Percentiles rank a stretch among this genome's conserved stretches.
Conservation (phyloP, 2,113 vertebrate genomes). For the Gallinago undulata region DNA sequence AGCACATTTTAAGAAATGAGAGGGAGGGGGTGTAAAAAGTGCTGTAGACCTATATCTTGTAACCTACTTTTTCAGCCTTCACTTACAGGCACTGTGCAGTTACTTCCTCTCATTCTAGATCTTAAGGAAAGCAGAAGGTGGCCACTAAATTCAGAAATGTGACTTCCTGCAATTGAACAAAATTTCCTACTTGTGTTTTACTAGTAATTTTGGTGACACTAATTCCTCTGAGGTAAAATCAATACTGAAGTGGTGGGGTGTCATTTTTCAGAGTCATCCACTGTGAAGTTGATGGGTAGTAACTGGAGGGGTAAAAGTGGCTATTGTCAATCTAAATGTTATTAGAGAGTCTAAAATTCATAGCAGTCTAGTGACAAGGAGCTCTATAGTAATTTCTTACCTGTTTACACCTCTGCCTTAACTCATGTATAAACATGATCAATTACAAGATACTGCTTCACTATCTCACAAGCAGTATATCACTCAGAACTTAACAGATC, state of each 20-base stretch:
- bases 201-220: not conserved
- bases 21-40: rapidly evolving
- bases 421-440: not conserved
- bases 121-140: not conserved
- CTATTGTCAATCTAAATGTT: not conserved
- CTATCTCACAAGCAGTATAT: not conserved
- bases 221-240: not conserved
- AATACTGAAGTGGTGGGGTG: not conserved
- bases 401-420: not conserved
- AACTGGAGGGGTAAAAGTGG: not conserved
- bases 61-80: not conserved
- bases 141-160: not conserved
- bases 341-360: not conserved
- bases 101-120: not conserved
- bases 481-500: not conserved
- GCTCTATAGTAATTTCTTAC: not conserved
- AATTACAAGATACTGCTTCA: not conserved
- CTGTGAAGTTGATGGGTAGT: not conserved
- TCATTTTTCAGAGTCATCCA: not conserved
- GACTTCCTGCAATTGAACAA: not conserved
- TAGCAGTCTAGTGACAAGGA: not conserved
- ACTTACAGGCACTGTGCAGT: not conserved
- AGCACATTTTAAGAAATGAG: not conserved
- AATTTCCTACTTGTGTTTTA: not conserved
- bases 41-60: not conserved